phyloP scores from a whole-genome alignment of 2,888 invertebrate species.

The Cistogaster globosa region DNA sequence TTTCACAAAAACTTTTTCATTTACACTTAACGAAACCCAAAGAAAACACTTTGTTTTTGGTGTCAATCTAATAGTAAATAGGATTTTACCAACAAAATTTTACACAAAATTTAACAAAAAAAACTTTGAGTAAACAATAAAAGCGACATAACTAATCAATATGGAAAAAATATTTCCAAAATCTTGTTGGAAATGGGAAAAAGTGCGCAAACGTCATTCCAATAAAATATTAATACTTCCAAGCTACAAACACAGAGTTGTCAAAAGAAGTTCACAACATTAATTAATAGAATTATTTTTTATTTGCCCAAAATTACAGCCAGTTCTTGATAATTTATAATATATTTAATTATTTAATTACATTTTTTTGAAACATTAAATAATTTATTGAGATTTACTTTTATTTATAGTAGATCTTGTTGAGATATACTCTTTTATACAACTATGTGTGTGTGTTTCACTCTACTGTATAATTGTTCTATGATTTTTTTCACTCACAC shows the following conservation, averaged over 20 bases:
- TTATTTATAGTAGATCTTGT: background rate
- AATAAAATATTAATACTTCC: constrained; percentile 60
- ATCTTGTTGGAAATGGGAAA: constrained; percentile 72
- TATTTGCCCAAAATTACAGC: background rate
- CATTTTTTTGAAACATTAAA: background rate
- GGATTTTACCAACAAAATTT: constrained; percentile 64
- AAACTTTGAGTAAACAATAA: constrained; percentile 80
- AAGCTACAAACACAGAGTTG: constrained; percentile 53
- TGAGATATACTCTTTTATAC: constrained; percentile 38
- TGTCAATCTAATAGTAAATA: constrained; percentile 58
- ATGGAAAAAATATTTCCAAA: constrained; percentile 81
- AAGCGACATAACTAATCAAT: constrained; percentile 83
- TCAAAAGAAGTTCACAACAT: constrained; percentile 2
- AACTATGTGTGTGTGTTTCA: constrained; percentile 63
- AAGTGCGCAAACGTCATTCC: constrained; percentile 74
- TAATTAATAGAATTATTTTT: constrained; percentile 1
- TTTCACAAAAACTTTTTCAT: constrained; percentile 52
- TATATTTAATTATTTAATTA: background rate
- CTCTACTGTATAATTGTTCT: background rate
- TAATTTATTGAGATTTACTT: background rate
- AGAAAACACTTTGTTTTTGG: constrained; percentile 49
- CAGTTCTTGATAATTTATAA: too few species aligned
- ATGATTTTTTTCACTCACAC: background rate
- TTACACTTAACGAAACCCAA: constrained; percentile 49
- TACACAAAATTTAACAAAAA: constrained; percentile 75